A percentile compares a stretch with the other conserved stretches of the same genome.
These are phyloP conservation scores for Xenopus tropicalis DNA, from an alignment of 2,113 vertebrate species.

Conservation along the genomic window UCB_Xtro_10.0 CM004445.2:33360001-33360500, in stretches of 20 bases:
- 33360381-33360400: too few species aligned
- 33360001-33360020: not conserved
- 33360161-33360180: slow-evolving; percentile 11
- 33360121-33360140: slow-evolving; percentile 19
- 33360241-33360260: too few species aligned
- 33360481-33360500: slow-evolving; percentile 46
- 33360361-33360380: too few species aligned
- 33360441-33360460: not conserved
- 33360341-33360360: too few species aligned
- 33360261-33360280: too few species aligned
- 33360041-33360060: slow-evolving; percentile 11
- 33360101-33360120: slow-evolving; percentile 17
- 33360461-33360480: not conserved
- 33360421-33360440: not conserved
- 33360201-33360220: too few species aligned
- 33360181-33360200: not conserved
- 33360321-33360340: too few species aligned
- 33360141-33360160: slow-evolving; percentile 16
- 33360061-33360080: slow-evolving; percentile 6
- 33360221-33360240: too few species aligned
- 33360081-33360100: not conserved
- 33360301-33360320: too few species aligned
- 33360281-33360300: too few species aligned
- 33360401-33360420: too few species aligned
- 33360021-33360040: slow-evolving; percentile 28